Evolutionary conservation across 2,113 vertebrate genomes (phyloP), one percentile per base, ranked within the genome.

Genomic region (Stomatorhinus ivindoensis): DNA sequence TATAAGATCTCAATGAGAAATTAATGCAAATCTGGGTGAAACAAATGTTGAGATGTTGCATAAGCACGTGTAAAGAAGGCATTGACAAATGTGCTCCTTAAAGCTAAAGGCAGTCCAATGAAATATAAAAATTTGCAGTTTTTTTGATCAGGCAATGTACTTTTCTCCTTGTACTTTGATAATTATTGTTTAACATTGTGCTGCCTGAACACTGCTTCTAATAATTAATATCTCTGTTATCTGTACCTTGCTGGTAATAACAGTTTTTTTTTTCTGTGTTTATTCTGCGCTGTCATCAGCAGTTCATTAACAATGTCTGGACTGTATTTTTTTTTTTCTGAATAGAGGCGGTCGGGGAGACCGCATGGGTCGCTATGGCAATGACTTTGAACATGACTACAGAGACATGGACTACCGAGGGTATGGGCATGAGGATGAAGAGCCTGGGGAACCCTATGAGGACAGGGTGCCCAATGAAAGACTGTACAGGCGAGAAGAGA

Each of bases 341-440:
- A 80, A 80, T 80, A 97, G 97, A 90, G 95, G 97, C 89, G 97
- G 97, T 19, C 95, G 97, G 89, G 96, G 96, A 15, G 97, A 98
- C 90, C 96, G 97, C 21, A 95, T 95, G 27, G 97, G 97, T 69
- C 97, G 97, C 88, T 98, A 98, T 84, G 96, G 96, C 46, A 95
- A 95, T 88, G 93, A 93, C 47, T 91, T 92, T 17, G 96, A 97
- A 87, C 97, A 97, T 47, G 97, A 97, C 92, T 97, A 97, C 89
- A 93, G 95, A 50, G 97, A 98, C 89, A 97, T 97, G 97, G 97
- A 97, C 90, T 97, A 97, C 85, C 90, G 95, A n/a, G 94, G 91
- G 15, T 95, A 94, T 87, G 93, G 93, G 19, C 94, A 94, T 86
- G 95, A 95, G 31, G 93, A 94, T 0, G 93, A 94, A n/a, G 92